These are phyloP conservation scores for Myzus persicae DNA, from an alignment of 1,140 invertebrate genomes.

Conservation along the genomic window DNA sequence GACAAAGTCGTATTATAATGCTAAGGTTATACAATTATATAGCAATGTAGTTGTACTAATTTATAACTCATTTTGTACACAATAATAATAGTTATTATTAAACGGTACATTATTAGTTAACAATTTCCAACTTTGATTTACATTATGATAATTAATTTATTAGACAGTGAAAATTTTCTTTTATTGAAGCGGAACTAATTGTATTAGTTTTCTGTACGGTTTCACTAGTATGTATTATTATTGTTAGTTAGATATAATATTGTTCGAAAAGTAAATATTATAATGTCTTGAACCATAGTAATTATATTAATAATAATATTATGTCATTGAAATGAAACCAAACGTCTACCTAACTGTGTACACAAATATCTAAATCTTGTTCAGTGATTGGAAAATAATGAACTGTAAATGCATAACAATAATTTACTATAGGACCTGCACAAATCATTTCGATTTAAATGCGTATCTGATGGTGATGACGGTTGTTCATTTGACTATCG, in stretches of 20 bases:
- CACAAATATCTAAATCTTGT: background rate
- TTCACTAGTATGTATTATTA: background rate
- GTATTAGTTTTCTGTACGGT: background rate
- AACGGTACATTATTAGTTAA: background rate
- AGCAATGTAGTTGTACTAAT: background rate
- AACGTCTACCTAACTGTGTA: background rate
- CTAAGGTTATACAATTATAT: background rate
- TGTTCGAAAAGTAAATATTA: background rate
- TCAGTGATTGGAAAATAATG: background rate
- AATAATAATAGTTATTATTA: background rate
- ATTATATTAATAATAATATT: background rate
- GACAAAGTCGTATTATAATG: background rate
- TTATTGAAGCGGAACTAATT: conserved; percentile 1
- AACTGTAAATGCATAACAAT: background rate
- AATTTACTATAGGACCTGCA: background rate
- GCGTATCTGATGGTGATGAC: background rate
- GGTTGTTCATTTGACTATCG: background rate
- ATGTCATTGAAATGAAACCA: background rate
- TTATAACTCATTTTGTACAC: background rate
- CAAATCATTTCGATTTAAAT: background rate
- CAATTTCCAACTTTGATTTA: background rate
- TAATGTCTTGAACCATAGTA: background rate
- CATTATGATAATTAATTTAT: background rate
- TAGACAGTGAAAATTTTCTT: background rate
- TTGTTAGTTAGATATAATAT: background rate